Evolutionary conservation across 1,140 invertebrate genomes (phyloP), one percentile per base, ranked within the genome.

Genomic region (Prorops nasuta): DNA sequence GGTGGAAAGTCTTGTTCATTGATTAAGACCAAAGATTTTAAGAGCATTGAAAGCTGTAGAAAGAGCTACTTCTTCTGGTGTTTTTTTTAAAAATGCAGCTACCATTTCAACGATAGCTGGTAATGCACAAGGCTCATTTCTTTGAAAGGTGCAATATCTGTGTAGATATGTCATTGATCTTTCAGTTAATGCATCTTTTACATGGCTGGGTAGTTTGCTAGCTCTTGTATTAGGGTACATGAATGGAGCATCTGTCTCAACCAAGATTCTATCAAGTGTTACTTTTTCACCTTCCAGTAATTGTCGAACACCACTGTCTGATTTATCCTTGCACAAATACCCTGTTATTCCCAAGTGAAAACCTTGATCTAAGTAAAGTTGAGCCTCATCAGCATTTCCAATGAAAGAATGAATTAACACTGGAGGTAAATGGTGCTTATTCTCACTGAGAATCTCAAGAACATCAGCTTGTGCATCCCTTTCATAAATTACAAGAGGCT

Each of bases 171-270:
- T 83, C 61, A 81, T 70, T n/a, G 83, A 93, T 80, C 91, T 85
- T 78, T 94, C 89, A 7, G 92, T 93, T 37, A 97, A 78, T 34
- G 85, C 84, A 60, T 91, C 86, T 78, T 94, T 96, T 3, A 97
- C 86, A 67, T 90, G 85, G 45, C 84, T 69, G 20, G 92, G 90
- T 59, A 98, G 73, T 74, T 96, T 96, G 15, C 92, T 94, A 42
- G 93, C 93, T 69, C 94, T 81, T 36, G 92, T 92, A 69, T 97
- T 98, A 0, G 94, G 94, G 74, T 94, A 97, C 91, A 96, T 94
- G 66, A 94, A 98, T 0, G 94, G 94, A 8, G 93, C 88, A 79
- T 97, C 94, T 2, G 92, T 95, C 78, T 96, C 93, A 1, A 97
- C 85, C 21, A 97, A 68, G 40, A 96, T 77, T 69, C 84, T 83